These are phyloP conservation scores for Leptinotarsa tumamoca DNA, from an alignment of 2,888 invertebrate genomes.

Conservation along the genomic window DNA sequence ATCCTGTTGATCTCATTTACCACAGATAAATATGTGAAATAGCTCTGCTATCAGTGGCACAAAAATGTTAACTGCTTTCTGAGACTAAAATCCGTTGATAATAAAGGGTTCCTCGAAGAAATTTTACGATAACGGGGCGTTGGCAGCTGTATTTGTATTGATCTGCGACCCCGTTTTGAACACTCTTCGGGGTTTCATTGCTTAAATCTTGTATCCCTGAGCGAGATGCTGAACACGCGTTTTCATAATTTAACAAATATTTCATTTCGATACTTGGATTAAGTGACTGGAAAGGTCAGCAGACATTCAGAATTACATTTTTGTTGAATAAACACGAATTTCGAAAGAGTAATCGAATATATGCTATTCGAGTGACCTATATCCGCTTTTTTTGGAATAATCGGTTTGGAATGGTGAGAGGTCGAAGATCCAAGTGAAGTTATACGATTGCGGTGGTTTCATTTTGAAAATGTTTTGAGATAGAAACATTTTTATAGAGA, in stretches of 20 bases:
- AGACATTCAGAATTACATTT: background rate
- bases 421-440: no score
- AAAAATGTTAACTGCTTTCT: background rate
- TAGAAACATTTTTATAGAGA: no score
- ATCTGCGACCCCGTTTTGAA: constrained; percentile 56
- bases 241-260: constrained; percentile 10
- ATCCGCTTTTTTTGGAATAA: background rate
- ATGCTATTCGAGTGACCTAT: background rate
- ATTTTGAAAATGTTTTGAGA: no score
- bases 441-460: no score
- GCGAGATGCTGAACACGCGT: constrained; percentile 22
- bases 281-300: background rate
- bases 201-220: constrained; percentile 14
- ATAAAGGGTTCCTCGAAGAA: constrained; percentile 1
- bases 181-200: constrained; percentile 47
- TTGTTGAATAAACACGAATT: background rate
- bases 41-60: no score
- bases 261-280: background rate
- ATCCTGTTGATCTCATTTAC: no score
- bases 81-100: background rate
- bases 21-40: no score
- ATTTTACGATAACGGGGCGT: constrained; percentile 48
- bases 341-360: background rate
- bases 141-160: constrained; percentile 54
- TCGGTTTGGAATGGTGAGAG: background rate